Base-by-base conservation (phyloP, 35 echinoderm and acorn worm genomes). In the Nesometra sesokonis region DNA sequence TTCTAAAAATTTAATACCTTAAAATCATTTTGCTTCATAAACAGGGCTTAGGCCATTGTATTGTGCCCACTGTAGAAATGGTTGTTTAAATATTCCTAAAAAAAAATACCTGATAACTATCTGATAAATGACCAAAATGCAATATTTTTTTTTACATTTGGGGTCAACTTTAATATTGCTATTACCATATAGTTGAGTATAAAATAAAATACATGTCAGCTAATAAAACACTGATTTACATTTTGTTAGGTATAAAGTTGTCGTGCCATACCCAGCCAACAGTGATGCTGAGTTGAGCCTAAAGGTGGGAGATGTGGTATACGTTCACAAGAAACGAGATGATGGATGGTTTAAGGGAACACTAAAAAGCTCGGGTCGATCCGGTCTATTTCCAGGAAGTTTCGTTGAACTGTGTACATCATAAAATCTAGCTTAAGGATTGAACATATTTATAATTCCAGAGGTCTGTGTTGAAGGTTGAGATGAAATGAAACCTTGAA, bases 271-370 rank as follows among this genome's bases (percentile, higher is more conserved):
- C 81, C 95, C 95, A 77, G 89, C 92, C 43, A 57, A 91, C 57
- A 94, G 85, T 32, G 95, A 93, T 23, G 84, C 84, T 17, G 95
- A 98, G 36, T 79, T 98, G 32, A 87, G 89, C 32, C 81, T 98
- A 13, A 87, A 86, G 29, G 38, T 88, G 46, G 95, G 92, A 13
- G 92, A 94, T 19, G 85, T 85, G 4, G 89, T 98, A 32, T 97
- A 90, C 78, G 92, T 98, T 0, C 95, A 98, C 85, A 93, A 91
- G 82, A 98, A 98, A 77, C 57, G 95, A 9, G 90, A 94, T 9
- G 95, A 98, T 46, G 95, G 95, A 31, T 98, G 95, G 95, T 98
- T 90, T 39, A 93, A 94, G 77, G 95, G 92, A 57, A 94, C 95
- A 9, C 87, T 88, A 77, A 89, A 90, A 46, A 81, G 92, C 32